These are phyloP conservation scores for Esox lucius DNA, from an alignment of 2,797 vertebrate species.

Conservation along the genomic window DNA sequence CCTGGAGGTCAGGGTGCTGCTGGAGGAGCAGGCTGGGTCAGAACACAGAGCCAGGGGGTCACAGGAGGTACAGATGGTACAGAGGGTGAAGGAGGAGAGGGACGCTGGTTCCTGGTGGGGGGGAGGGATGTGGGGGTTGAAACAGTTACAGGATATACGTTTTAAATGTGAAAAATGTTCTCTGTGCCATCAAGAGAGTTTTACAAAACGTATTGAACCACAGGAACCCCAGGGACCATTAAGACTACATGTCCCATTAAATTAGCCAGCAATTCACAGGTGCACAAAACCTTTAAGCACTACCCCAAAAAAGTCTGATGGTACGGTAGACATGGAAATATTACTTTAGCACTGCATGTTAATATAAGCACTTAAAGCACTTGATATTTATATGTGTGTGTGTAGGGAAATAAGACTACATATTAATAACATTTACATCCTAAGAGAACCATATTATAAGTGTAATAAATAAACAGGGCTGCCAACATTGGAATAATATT, in stretches of 20 bases:
- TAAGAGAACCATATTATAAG: too few relatives aligned
- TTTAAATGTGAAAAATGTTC: too few relatives aligned
- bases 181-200: too few relatives aligned
- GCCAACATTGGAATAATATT: too few relatives aligned
- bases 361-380: too few relatives aligned
- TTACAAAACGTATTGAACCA: too few relatives aligned
- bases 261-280: neutral
- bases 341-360: too few relatives aligned
- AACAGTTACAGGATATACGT: too few relatives aligned
- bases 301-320: neutral
- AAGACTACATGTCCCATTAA: neutral
- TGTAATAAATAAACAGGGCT: too few relatives aligned
- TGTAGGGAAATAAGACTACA: too few relatives aligned
- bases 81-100: conserved; percentile 56
- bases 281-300: neutral
- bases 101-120: conserved; percentile 67
- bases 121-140: too few relatives aligned
- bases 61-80: conserved; percentile 52
- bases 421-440: too few relatives aligned
- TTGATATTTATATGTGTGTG: neutral
- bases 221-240: neutral
- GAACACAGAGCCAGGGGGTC: conserved; percentile 60
- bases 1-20: conserved; percentile 24
- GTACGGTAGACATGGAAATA: neutral
- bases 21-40: conserved; percentile 63